Percentiles rank a stretch among this genome's conserved stretches.
phyloP scores from a whole-genome alignment of 1,140 invertebrate species.

The Leptoteleia sp. region DNA sequence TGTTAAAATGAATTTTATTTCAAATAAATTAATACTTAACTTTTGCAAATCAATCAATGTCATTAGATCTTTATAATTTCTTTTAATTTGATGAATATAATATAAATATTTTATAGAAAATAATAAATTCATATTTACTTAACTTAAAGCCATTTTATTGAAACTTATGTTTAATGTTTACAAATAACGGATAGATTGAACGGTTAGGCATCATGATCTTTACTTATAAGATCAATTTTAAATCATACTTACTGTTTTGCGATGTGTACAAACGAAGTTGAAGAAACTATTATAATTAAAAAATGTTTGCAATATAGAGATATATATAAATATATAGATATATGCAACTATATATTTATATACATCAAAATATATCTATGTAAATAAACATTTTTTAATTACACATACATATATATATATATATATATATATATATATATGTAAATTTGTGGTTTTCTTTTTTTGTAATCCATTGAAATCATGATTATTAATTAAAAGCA shows the following conservation, averaged over 20 bases:
- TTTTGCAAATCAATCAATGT: too few species aligned
- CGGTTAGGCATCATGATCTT: too few species aligned
- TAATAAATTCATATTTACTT: too few species aligned
- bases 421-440: too few species aligned
- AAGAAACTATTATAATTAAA: slow-evolving; percentile 58
- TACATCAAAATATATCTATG: slow-evolving; percentile 15
- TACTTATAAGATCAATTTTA: slow-evolving; percentile 36
- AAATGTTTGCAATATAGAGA: slow-evolving; percentile 57
- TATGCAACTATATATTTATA: too few species aligned
- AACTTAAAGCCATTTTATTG: too few species aligned
- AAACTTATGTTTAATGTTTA: too few species aligned
- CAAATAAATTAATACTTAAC: too few species aligned
- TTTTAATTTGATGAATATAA: too few species aligned
- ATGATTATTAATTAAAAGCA: background rate
- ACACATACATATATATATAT: slow-evolving; percentile 54
- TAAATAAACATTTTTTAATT: slow-evolving; percentile 67
- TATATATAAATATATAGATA: slow-evolving; percentile 36
- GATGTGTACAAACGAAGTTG: slow-evolving; percentile 55
- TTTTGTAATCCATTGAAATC: slow-evolving; percentile 7
- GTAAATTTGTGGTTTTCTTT: slow-evolving; percentile 9
- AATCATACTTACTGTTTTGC: slow-evolving; percentile 42
- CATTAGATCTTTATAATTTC: too few species aligned
- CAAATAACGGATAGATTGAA: slow-evolving; percentile 30
- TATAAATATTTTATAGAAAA: too few species aligned
- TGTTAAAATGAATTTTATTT: too few species aligned